Percentiles rank a stretch among this genome's conserved stretches.
These are phyloP conservation scores for Empis stercorea DNA, from an alignment of 2,888 invertebrate species.

Conservation along the genomic window DNA sequence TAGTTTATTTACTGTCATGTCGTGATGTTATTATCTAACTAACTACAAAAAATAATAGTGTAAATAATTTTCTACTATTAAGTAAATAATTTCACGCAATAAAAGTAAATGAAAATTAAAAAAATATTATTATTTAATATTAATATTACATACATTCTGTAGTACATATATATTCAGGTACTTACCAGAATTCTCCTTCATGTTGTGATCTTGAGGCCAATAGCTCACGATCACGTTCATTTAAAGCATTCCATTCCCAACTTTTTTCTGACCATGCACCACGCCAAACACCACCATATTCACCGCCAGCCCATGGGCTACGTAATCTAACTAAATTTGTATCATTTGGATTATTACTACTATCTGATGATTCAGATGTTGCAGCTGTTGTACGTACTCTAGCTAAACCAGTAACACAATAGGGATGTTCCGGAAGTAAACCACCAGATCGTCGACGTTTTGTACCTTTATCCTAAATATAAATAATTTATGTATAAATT, in stretches of 20 bases:
- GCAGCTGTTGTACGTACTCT: constrained; percentile 41
- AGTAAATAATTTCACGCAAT: not conserved
- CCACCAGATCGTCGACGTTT: constrained; percentile 48
- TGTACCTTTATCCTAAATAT: constrained; percentile 16
- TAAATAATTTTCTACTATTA: too few species aligned
- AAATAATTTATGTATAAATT: not conserved
- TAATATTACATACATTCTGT: too few species aligned
- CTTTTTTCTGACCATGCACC: constrained; percentile 59
- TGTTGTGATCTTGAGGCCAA: constrained; percentile 47
- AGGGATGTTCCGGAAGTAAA: constrained; percentile 53
- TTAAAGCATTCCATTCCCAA: constrained; percentile 55
- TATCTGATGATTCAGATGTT: constrained; percentile 9
- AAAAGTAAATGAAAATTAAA: not conserved
- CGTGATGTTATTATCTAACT: too few species aligned
- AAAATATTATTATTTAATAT: not conserved
- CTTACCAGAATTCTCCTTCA: constrained; percentile 58
- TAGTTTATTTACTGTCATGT: too few species aligned
- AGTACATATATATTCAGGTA: not conserved
- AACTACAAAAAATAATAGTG: too few species aligned
- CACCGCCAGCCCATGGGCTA: constrained; percentile 38
- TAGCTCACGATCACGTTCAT: constrained; percentile 48
- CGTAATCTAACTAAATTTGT: constrained; percentile 48
- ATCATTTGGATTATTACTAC: constrained; percentile 34
- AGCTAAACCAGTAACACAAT: constrained; percentile 58
- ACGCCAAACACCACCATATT: constrained; percentile 55